Percentiles rank a stretch among this genome's conserved stretches.
These are phyloP conservation scores for Dermolepida albohirtum DNA, from an alignment of 2,888 invertebrate genomes.

Conservation along the genomic window DNA sequence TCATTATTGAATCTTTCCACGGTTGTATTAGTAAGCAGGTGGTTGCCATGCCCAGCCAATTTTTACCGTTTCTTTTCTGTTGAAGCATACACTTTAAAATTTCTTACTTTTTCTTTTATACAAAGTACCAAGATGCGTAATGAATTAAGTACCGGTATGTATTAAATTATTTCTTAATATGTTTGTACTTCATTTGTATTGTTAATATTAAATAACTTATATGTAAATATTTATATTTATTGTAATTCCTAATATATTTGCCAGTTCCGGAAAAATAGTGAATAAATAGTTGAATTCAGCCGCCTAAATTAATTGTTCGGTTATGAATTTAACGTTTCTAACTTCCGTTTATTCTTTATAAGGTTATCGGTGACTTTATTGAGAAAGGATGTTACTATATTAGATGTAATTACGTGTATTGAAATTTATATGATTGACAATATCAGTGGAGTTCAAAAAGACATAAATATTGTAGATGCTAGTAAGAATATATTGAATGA, in stretches of 20 bases:
- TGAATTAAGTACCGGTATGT: too few species aligned
- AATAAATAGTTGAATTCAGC: background rate
- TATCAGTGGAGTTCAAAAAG: too few species aligned
- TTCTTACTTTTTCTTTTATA: too few species aligned
- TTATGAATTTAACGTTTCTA: slow-evolving; percentile 12
- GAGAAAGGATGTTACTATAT: slow-evolving; percentile 3
- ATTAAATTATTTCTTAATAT: too few species aligned
- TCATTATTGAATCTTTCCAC: background rate
- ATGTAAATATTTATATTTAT: too few species aligned
- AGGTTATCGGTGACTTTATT: slow-evolving; percentile 16
- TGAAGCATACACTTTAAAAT: background rate
- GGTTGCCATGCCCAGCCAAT: slow-evolving; percentile 31
- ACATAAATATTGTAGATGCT: too few species aligned
- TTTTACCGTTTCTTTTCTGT: slow-evolving; percentile 7
- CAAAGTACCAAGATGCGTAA: too few species aligned
- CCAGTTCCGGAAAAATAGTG: background rate
- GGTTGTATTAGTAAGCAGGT: slow-evolving; percentile 14
- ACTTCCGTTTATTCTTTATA: slow-evolving; percentile 24
- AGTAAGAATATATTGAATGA: too few species aligned
- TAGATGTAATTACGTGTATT: too few species aligned
- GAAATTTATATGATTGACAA: too few species aligned
- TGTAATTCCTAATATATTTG: background rate
- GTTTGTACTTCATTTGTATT: too few species aligned
- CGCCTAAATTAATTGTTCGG: background rate
- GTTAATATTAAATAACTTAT: too few species aligned